A percentile compares a stretch with the other conserved stretches of the same genome.
Evolutionary conservation across 2,888 invertebrate genomes (phyloP).

Genomic region (Exephanes ischioxanthus): DNA sequence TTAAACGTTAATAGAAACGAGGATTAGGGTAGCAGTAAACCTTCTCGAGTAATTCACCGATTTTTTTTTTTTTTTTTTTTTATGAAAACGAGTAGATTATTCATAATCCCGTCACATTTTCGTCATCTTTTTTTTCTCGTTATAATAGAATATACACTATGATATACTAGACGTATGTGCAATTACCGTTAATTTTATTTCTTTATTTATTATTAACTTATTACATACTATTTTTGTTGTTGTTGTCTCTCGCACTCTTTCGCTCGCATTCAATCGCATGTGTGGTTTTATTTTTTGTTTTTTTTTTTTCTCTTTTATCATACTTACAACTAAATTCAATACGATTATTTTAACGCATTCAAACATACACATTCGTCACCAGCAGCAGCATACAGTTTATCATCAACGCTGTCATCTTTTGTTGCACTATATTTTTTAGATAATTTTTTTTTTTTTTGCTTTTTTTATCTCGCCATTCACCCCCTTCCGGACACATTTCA

Average conservation of each 20-base stretch:
- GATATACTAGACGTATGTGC: slow-evolving; percentile 79
- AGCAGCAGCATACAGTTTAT: slow-evolving; percentile 44
- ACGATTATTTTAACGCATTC: slow-evolving; percentile 52
- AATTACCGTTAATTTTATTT: slow-evolving; percentile 79
- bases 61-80: slow-evolving; percentile 60
- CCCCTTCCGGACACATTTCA: not conserved
- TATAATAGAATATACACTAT: slow-evolving; percentile 72
- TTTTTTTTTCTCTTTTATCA: slow-evolving; percentile 7
- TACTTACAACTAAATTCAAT: slow-evolving; percentile 55
- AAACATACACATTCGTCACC: slow-evolving; percentile 47
- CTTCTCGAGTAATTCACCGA: slow-evolving; percentile 32
- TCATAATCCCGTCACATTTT: slow-evolving; percentile 80
- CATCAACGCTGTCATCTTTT: slow-evolving; percentile 46
- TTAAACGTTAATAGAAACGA: slow-evolving; percentile 61
- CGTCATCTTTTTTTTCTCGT: slow-evolving; percentile 11
- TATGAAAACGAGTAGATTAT: slow-evolving; percentile 81
- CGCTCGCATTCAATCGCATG: slow-evolving; percentile 59
- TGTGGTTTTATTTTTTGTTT: slow-evolving; percentile 37
- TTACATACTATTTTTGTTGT: slow-evolving; percentile 52
- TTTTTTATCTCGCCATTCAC: slow-evolving; percentile 20
- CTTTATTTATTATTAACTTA: slow-evolving; percentile 66
- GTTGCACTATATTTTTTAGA: slow-evolving; percentile 47
- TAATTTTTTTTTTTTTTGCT: slow-evolving; percentile 22
- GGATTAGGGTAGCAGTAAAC: slow-evolving; percentile 29
- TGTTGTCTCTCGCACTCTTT: slow-evolving; percentile 32